Conservation (phyloP, 2,113 vertebrate species). For the Balaenoptera acutorostrata region DNA sequence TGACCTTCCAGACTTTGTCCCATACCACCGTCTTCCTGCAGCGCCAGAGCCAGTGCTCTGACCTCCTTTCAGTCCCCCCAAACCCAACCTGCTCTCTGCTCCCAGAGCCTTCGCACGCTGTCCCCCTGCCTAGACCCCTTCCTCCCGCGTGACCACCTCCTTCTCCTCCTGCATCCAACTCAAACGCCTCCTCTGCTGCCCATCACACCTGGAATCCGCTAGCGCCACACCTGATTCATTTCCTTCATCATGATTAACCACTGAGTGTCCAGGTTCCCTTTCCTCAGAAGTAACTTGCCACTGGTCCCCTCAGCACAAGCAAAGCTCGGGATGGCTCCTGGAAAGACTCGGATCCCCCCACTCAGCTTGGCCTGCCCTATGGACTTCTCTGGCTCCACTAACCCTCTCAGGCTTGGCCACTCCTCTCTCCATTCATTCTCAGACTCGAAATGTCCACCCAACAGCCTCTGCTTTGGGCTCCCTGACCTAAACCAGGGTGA, state of each 20-base stretch:
- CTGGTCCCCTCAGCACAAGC: background rate
- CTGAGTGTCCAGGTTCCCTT: background rate
- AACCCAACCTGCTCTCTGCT: background rate
- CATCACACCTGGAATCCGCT: background rate
- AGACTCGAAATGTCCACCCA: background rate
- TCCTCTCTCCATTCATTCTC: background rate
- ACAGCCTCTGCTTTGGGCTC: background rate
- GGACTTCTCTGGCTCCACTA: background rate
- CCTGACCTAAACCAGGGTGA: background rate
- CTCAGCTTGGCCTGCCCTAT: background rate
- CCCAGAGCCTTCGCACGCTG: background rate
- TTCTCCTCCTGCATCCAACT: too few relatives aligned
- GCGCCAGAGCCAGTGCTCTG: background rate
- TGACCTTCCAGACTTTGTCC: background rate
- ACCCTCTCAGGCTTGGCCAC: background rate
- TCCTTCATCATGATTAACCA: background rate
- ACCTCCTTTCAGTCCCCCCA: background rate
- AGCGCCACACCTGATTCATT: fast-evolving
- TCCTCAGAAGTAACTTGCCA: background rate
- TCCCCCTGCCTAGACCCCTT: background rate
- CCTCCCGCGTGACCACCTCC: background rate
- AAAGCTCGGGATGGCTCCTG: too few relatives aligned
- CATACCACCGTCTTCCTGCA: background rate
- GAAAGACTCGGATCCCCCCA: background rate
- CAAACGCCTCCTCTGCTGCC: background rate